phyloP scores from a whole-genome alignment of 2,113 vertebrate species.

The Tenebrosternarchus preto region DNA sequence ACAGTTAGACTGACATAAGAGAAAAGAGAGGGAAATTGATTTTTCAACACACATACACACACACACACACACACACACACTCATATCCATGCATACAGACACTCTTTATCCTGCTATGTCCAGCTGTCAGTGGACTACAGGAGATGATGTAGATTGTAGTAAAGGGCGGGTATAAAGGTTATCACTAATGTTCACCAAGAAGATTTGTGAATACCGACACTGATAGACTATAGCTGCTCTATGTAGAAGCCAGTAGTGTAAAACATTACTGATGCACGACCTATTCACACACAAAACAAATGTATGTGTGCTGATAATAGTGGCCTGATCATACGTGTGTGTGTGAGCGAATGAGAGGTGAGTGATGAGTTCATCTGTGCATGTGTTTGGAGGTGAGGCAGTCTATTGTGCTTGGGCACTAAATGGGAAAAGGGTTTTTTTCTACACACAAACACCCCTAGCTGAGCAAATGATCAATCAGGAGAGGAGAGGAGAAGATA shows the following conservation, averaged over 20 bases:
- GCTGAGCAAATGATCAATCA: constrained; percentile 58
- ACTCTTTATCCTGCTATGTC: neutral
- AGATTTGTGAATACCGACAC: constrained; percentile 18
- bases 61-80: constrained; percentile 8
- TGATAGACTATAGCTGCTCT: constrained; percentile 22
- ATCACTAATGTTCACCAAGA: neutral
- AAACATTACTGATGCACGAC: constrained; percentile 38
- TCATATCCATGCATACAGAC: too few relatives aligned
- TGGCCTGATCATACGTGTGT: neutral
- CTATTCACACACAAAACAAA: constrained; percentile 35
- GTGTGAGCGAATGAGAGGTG: constrained; percentile 17
- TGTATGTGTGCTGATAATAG: constrained; percentile 11
- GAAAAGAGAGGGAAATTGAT: neutral
- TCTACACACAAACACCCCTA: constrained; percentile 46
- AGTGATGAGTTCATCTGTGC: constrained; percentile 11
- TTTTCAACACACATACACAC: neutral
- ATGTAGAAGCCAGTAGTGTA: constrained; percentile 29
- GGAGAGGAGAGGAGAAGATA: constrained; percentile 27
- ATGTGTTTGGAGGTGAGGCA: constrained; percentile 27
- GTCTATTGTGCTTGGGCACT: constrained; percentile 39
- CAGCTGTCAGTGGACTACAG: too few relatives aligned
- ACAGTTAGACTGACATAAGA: too few relatives aligned
- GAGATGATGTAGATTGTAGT: neutral
- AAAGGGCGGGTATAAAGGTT: neutral
- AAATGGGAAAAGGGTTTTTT: constrained; percentile 45